phyloP scores from a whole-genome alignment of 2,113 vertebrate genomes.

The Athene cunicularia region DNA sequence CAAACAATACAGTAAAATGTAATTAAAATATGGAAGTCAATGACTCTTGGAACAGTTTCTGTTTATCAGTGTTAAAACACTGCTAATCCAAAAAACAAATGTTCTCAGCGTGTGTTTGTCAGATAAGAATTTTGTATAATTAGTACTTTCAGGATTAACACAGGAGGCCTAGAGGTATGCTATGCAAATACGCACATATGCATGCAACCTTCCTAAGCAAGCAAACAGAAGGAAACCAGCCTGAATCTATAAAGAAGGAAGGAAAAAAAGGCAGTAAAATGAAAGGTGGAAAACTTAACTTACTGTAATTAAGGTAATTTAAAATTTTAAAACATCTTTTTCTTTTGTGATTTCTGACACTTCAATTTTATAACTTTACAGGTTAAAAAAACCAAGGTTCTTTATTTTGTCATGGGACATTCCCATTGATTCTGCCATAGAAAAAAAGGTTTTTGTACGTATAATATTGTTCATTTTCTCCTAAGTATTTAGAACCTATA shows the following conservation, averaged over 20 bases:
- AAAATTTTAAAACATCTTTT: neutral
- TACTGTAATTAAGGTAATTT: neutral
- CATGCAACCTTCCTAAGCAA: neutral
- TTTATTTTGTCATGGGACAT: neutral
- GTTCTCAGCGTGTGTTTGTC: constrained; percentile 56
- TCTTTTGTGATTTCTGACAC: neutral
- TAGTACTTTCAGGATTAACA: constrained; percentile 61
- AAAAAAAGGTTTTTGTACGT: neutral
- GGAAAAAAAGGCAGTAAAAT: neutral
- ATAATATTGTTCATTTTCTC: neutral
- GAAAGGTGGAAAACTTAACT: neutral
- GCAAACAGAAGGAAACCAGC: neutral
- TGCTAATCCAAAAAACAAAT: constrained; percentile 70
- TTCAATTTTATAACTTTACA: neutral
- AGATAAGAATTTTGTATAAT: constrained; percentile 76
- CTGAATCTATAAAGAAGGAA: neutral
- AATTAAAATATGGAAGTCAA: constrained; percentile 74
- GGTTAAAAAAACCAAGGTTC: neutral
- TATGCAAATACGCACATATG: neutral
- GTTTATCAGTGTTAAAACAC: constrained; percentile 70
- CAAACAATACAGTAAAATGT: constrained; percentile 58
- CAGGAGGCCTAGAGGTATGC: neutral
- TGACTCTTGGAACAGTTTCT: constrained; percentile 70
- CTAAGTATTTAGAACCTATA: neutral
- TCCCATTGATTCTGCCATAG: neutral